Conservation (phyloP, 2,113 vertebrate species). For the Dromiciops gliroides region DNA sequence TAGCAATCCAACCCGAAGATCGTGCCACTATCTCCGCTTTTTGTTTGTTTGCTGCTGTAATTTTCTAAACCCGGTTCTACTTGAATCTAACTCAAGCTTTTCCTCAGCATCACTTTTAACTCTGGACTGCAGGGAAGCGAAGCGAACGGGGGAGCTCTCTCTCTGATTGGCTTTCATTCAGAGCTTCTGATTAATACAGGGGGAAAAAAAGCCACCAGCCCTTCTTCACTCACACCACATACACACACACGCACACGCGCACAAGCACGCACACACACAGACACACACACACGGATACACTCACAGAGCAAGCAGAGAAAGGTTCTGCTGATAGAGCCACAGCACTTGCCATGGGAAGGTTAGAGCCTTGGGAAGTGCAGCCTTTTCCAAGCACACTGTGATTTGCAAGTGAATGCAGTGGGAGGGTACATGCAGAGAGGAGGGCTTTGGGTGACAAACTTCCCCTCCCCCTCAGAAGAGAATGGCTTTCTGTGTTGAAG, state of each 20-base stretch:
- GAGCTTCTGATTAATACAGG: constrained; percentile 76
- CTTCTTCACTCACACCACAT: constrained; percentile 37
- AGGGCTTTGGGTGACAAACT: constrained; percentile 74
- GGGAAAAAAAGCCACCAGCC: constrained; percentile 5
- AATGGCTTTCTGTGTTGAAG: constrained; percentile 81
- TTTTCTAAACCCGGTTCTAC: constrained; percentile 81
- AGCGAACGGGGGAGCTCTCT: constrained; percentile 79
- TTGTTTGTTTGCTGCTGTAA: constrained; percentile 76
- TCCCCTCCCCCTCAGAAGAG: constrained; percentile 80
- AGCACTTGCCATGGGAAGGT: constrained; percentile 82
- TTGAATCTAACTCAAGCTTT: constrained; percentile 86
- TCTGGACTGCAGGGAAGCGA: constrained; percentile 83
- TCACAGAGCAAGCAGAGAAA: constrained; percentile 35
- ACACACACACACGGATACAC: not conserved
- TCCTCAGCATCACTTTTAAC: constrained; percentile 86
- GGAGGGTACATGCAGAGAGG: constrained; percentile 77
- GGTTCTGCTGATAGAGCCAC: constrained; percentile 78
- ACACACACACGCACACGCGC: not conserved
- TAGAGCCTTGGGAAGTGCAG: constrained; percentile 75
- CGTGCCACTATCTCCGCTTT: constrained; percentile 71
- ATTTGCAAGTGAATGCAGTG: constrained; percentile 89
- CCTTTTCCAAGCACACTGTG: constrained; percentile 77
- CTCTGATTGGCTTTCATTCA: constrained; percentile 85
- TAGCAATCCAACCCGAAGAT: constrained; percentile 77
- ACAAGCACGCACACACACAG: not conserved